Base-by-base conservation (phyloP, 2,113 vertebrate species). In the Ibidorhyncha struthersii region DNA sequence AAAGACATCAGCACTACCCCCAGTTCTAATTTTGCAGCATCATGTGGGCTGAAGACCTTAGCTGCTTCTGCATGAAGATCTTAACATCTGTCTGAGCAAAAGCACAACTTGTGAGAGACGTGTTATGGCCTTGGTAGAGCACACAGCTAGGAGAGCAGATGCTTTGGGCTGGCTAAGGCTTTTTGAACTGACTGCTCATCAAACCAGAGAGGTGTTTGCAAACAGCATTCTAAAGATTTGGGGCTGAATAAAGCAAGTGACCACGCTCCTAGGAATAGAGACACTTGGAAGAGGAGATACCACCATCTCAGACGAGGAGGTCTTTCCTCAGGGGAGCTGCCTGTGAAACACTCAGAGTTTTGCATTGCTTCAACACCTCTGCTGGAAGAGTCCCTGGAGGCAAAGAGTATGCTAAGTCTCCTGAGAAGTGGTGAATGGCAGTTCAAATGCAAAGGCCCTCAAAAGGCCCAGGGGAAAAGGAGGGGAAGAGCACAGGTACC, bases 51-150 rank as follows among this genome's bases (percentile, higher is more conserved):
- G 12, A 90, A 77, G n/a, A 53, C 61, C 65, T 27, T 17, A 55
- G 53, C 10, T 12, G 10, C 38, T 59, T 58, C 50, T 61, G n/a
- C 45, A 17, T 30, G 29, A 83, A 73, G 67, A 53, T 4, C 2
- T 1, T 38, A 69, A 76, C 41, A 18, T 19, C 40, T 67, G 10
- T 10, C 49, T 38, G 41, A 83, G 38, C 36, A 58, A 23, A 80
- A 86, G 41, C 36, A 79, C 38, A 59, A 7, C 29, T 26, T 52
- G 2, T 7, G 67, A 50, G 25, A 43, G 2, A 27, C 0, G 0
- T 3, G 11, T 23, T 52, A 34, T 0, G 4, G n/a, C 43, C 50
- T 47, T 45, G 43, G 38, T 8, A 43, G 70, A 76, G 41, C 72
- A 50, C 59, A 45, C 9, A 47, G 32, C 0, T 6, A 72, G 4